These are phyloP conservation scores for Calephelis perditalis DNA, from an alignment of 2,888 invertebrate species.

Conservation along the genomic window DNA sequence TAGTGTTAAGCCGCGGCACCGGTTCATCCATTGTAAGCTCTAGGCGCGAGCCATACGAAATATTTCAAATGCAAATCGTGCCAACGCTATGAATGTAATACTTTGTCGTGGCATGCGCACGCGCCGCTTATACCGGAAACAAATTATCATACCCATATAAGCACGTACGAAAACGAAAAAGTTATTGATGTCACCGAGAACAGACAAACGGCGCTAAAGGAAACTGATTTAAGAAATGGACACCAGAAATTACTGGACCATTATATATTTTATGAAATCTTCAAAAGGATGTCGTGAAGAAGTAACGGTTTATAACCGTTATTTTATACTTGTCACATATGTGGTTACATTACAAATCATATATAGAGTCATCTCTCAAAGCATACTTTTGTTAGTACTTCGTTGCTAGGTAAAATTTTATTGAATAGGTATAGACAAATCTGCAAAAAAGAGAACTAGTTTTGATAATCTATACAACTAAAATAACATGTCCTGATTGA, in stretches of 20 bases:
- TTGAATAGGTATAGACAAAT: no score
- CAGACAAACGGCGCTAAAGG: slow-evolving; percentile 70
- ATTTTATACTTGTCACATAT: no score
- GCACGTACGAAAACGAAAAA: slow-evolving; percentile 69
- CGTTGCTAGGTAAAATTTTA: no score
- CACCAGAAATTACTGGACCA: slow-evolving; percentile 22
- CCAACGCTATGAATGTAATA: slow-evolving; percentile 74
- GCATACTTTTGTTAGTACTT: no score
- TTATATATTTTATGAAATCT: not conserved
- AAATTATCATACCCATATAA: slow-evolving; percentile 78
- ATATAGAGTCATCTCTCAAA: no score
- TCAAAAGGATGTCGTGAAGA: not conserved
- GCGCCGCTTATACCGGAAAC: slow-evolving; percentile 70
- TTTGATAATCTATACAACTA: no score
- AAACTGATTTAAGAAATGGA: slow-evolving; percentile 43
- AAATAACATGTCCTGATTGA: no score
- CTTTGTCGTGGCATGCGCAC: slow-evolving; percentile 74
- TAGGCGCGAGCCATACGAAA: slow-evolving; percentile 67
- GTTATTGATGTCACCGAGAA: slow-evolving; percentile 66
- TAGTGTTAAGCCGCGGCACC: slow-evolving; percentile 59
- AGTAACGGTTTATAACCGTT: not conserved
- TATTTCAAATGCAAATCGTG: slow-evolving; percentile 79
- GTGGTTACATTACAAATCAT: no score
- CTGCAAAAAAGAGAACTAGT: no score
- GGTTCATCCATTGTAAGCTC: slow-evolving; percentile 64